These are phyloP conservation scores for Rhincodon typus DNA, from an alignment of 2,797 vertebrate genomes.

Conservation along the genomic window DNA sequence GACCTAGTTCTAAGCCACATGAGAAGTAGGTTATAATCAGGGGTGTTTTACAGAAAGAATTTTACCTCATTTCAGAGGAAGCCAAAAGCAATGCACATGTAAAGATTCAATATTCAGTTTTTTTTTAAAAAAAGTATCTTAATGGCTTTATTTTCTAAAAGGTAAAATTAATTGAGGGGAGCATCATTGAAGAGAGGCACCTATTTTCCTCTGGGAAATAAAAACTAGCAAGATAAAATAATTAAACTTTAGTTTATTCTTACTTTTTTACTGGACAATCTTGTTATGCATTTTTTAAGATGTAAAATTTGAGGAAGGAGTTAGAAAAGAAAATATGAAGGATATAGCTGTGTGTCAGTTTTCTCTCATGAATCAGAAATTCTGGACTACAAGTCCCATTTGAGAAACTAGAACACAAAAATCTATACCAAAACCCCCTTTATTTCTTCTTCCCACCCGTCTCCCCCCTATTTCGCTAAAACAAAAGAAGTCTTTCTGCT, in stretches of 20 bases:
- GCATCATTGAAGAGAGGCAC: not conserved
- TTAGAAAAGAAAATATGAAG: not conserved
- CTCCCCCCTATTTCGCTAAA: not conserved
- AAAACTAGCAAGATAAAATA: not conserved
- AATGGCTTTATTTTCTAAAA: not conserved
- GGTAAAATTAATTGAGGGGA: not conserved
- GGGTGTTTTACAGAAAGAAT: not conserved
- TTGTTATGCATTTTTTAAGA: not conserved
- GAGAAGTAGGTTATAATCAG: conserved; percentile 9
- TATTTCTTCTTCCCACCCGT: not conserved
- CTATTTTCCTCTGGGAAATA: not conserved
- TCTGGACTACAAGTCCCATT: not conserved
- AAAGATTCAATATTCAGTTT: not conserved
- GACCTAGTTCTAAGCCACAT: not conserved
- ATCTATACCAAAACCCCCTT: not conserved
- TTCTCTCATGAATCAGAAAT: not conserved
- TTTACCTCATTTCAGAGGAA: not conserved
- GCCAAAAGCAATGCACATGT: not conserved
- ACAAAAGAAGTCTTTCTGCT: not conserved
- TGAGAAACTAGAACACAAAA: not conserved
- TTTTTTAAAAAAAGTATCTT: not conserved
- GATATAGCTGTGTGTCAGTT: not conserved
- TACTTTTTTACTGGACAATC: not conserved
- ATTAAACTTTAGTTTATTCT: not conserved
- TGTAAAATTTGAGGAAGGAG: not conserved